Conservation (phyloP, 2,888 invertebrate genomes). For the Invenusta paracnida region DNA sequence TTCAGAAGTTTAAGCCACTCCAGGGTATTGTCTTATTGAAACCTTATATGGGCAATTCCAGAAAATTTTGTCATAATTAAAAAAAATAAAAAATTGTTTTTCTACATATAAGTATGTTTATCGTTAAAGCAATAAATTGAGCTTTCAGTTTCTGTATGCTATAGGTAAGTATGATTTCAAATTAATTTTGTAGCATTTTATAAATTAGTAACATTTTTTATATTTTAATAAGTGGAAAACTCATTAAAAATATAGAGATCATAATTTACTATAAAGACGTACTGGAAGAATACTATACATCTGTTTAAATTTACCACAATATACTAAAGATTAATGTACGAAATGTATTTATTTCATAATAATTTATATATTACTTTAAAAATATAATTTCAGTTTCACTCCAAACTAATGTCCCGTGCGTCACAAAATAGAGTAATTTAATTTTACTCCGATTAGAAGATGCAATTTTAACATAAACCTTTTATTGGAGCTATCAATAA, state of each 20-base stretch:
- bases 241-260: constrained; percentile 29
- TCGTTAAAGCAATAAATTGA: constrained; percentile 26
- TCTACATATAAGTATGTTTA: constrained; percentile 25
- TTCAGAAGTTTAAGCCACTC: no score
- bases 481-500: constrained; percentile 18
- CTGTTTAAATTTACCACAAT: constrained; percentile 16
- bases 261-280: constrained; percentile 27
- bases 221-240: constrained; percentile 25
- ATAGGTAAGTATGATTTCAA: constrained; percentile 29
- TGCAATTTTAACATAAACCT: constrained; percentile 29
- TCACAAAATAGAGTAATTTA: constrained; percentile 6
- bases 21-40: no score
- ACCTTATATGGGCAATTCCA: constrained; percentile 15
- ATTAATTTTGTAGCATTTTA: constrained; percentile 29
- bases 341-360: constrained; percentile 26
- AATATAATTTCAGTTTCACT: constrained; percentile 24
- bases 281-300: background rate
- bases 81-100: constrained; percentile 22
- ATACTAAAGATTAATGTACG: constrained; percentile 29
- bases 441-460: constrained; percentile 26
- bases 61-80: constrained; percentile 25
- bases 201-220: background rate
- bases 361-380: constrained; percentile 29
- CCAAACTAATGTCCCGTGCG: background rate
- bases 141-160: constrained; percentile 26